These are phyloP conservation scores for Pteronura brasiliensis DNA, from an alignment of 2,113 vertebrate species.

Conservation along the genomic window DNA sequence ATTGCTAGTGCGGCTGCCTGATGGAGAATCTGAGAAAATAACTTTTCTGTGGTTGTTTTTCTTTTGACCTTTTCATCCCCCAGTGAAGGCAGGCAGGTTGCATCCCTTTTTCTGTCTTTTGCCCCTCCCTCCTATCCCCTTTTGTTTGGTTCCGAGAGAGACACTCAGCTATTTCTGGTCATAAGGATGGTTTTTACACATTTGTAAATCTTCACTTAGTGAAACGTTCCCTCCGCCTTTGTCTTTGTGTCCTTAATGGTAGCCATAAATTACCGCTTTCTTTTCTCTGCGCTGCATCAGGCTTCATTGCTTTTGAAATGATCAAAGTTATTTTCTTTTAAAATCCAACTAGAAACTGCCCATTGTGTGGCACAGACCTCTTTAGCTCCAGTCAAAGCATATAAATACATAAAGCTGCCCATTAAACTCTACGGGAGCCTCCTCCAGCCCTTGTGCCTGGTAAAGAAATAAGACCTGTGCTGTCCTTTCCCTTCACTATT, in stretches of 20 bases:
- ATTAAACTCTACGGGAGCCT: conserved; percentile 64
- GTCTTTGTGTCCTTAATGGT: conserved; percentile 80
- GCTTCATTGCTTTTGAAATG: conserved; percentile 86
- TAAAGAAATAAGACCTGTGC: conserved; percentile 45
- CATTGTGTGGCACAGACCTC: conserved; percentile 74
- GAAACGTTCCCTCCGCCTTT: conserved; percentile 74
- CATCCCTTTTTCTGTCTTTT: conserved; percentile 45
- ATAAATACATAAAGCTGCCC: conserved; percentile 78
- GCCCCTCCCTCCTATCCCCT: conserved; percentile 37
- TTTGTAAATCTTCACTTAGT: conserved; percentile 83
- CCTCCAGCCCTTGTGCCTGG: conserved; percentile 15
- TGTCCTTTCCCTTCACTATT: background rate
- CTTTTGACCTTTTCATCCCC: conserved; percentile 64
- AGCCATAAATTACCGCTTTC: conserved; percentile 84
- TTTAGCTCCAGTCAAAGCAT: conserved; percentile 73
- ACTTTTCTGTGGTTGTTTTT: conserved; percentile 34
- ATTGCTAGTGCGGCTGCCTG: background rate
- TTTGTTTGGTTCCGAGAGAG: conserved; percentile 79
- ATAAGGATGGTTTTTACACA: conserved; percentile 78
- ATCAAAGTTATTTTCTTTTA: conserved; percentile 85
- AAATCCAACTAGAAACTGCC: conserved; percentile 79
- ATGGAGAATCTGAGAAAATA: conserved; percentile 1
- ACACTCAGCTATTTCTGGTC: conserved; percentile 72
- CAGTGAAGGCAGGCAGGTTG: conserved; percentile 43
- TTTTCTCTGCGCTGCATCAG: conserved; percentile 79